Evolutionary conservation across 2,888 invertebrate species (phyloP).

Genomic region (Cheilosia vernalis): DNA sequence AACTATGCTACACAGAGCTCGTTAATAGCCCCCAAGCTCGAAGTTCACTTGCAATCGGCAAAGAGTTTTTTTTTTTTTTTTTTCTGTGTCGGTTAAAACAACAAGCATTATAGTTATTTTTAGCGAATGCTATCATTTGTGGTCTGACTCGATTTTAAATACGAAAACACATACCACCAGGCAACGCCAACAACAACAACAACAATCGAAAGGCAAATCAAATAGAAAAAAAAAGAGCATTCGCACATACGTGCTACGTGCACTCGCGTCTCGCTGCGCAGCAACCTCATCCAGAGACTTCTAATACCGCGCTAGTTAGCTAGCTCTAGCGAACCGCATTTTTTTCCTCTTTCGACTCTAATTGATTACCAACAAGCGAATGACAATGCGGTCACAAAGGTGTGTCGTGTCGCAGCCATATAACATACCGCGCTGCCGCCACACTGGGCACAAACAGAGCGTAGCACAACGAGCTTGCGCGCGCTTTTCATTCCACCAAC

Average conservation of each 20-base stretch:
- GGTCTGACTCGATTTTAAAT: constrained; percentile 58
- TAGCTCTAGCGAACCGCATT: constrained; percentile 65
- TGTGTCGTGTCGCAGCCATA: constrained; percentile 70
- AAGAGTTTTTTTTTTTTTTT: no score
- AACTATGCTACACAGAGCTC: constrained; percentile 16
- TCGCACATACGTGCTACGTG: constrained; percentile 42
- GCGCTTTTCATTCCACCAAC: constrained; percentile 40
- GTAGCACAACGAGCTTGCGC: constrained; percentile 28
- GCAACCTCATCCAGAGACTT: constrained; percentile 4
- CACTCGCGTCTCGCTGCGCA: constrained; percentile 19
- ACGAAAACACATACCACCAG: constrained; percentile 46
- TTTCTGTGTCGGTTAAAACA: constrained; percentile 11
- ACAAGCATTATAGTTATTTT: constrained; percentile 62
- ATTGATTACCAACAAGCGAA: constrained; percentile 75
- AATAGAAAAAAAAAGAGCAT: constrained; percentile 35
- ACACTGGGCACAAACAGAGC: constrained; percentile 73
- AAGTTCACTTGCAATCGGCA: constrained; percentile 64
- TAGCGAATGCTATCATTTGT: constrained; percentile 72
- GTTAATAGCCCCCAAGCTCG: constrained; percentile 26
- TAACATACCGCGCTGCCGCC: constrained; percentile 56
- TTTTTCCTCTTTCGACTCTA: constrained; percentile 64
- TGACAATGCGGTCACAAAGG: constrained; percentile 75
- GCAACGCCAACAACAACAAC: constrained; percentile 5
- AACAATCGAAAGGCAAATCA: constrained; percentile 6
- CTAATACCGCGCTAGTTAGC: constrained; percentile 51